phyloP scores from a whole-genome alignment of 2,797 vertebrate genomes.

The Schizopygopsis pylzovi region DNA sequence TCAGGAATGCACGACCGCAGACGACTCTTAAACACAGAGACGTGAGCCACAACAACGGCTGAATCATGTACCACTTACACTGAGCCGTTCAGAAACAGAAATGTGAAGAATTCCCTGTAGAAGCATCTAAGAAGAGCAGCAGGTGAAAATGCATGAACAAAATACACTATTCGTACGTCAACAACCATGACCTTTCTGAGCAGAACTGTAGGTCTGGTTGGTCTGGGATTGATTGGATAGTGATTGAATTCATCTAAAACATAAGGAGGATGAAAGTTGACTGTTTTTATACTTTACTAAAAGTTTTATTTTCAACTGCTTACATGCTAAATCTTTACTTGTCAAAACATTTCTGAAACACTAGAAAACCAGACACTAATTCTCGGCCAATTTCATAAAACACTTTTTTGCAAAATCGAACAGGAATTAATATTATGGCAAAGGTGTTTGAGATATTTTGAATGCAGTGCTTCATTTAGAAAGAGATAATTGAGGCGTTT shows the following conservation, averaged over 20 bases:
- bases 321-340: no score
- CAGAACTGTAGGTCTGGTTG: background rate
- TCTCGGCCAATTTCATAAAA: background rate
- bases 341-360: no score
- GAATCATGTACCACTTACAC: constrained; percentile 3
- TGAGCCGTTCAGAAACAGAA: background rate
- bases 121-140: background rate
- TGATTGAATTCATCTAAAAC: background rate
- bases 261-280: background rate
- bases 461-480: no score
- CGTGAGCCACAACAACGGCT: constrained; percentile 23
- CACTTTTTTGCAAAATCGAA: no score
- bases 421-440: no score
- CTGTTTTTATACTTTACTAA: background rate
- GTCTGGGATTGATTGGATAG: background rate
- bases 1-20: background rate
- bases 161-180: background rate
- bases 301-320: background rate
- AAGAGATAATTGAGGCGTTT: no score
- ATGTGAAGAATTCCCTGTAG: background rate
- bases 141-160: background rate
- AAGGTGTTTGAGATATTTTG: no score
- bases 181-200: background rate
- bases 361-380: no score
- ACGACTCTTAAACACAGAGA: constrained; percentile 1